Evolutionary conservation across 1,140 invertebrate species (phyloP).

Genomic region (Aplysia californica): DNA sequence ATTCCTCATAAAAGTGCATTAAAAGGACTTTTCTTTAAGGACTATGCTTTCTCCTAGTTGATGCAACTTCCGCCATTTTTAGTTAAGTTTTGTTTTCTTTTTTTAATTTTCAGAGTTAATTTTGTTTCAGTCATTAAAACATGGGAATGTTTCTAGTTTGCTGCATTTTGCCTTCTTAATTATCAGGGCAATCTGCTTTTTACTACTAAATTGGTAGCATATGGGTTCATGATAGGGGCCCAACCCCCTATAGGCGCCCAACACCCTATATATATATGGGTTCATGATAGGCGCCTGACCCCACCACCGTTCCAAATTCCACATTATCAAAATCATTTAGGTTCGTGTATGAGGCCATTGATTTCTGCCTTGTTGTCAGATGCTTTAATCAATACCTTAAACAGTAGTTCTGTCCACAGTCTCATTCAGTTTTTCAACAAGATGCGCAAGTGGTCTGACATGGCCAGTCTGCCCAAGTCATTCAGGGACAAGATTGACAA

Average conservation of each 20-base stretch:
- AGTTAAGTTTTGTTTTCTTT: neutral
- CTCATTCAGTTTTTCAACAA: constrained; percentile 96
- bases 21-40: no score
- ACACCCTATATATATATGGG: no score
- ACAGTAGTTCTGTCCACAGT: constrained; percentile 70
- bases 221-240: no score
- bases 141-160: no score
- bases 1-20: no score
- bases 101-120: neutral
- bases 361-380: neutral
- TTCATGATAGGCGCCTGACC: no score
- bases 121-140: neutral
- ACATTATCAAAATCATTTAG: neutral
- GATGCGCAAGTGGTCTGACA: constrained; percentile 95
- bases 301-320: neutral
- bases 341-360: neutral
- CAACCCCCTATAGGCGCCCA: no score
- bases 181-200: no score
- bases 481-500: constrained; percentile 87
- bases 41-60: no score
- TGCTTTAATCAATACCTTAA: neutral
- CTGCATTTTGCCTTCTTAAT: no score
- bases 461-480: constrained; percentile 87
- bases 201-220: no score
- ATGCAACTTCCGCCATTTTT: no score